A percentile compares a stretch with the other conserved stretches of the same genome.
phyloP scores from a whole-genome alignment of 2,888 invertebrate species.

The Cybosia mesomella region DNA sequence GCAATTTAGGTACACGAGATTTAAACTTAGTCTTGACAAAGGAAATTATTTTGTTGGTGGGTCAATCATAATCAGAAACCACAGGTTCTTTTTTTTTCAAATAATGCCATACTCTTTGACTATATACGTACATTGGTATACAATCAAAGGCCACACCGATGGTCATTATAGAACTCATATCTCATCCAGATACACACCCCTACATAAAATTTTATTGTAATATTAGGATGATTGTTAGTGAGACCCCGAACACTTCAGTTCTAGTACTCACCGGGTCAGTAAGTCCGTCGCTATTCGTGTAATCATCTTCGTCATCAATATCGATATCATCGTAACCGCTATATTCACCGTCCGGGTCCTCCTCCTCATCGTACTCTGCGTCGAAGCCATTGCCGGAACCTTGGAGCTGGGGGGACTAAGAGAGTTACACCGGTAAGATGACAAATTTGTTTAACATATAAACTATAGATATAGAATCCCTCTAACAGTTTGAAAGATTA shows the following conservation, averaged over 20 bases:
- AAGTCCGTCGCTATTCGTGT: conserved; percentile 62
- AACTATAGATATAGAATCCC: too few species aligned
- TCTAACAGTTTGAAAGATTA: too few species aligned
- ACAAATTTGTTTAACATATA: background rate
- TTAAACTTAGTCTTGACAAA: background rate
- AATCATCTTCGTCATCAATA: conserved; percentile 67
- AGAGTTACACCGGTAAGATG: background rate
- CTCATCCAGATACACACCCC: background rate
- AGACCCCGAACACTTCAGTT: background rate
- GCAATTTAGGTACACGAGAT: background rate
- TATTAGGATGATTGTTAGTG: background rate
- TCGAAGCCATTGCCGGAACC: conserved; percentile 77
- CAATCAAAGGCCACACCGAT: too few species aligned
- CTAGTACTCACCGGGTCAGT: conserved; percentile 69
- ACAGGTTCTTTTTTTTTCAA: background rate
- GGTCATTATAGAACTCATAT: background rate
- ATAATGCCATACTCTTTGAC: background rate
- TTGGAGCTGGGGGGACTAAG: conserved; percentile 54
- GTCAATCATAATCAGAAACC: background rate
- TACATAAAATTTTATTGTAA: background rate
- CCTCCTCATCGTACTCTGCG: conserved; percentile 79
- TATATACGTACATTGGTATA: too few species aligned
- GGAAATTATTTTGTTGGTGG: background rate
- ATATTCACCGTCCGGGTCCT: conserved; percentile 68
- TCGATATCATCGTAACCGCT: conserved; percentile 74